Conservation (phyloP, 2,797 vertebrate genomes). For the Dryobates pubescens region DNA sequence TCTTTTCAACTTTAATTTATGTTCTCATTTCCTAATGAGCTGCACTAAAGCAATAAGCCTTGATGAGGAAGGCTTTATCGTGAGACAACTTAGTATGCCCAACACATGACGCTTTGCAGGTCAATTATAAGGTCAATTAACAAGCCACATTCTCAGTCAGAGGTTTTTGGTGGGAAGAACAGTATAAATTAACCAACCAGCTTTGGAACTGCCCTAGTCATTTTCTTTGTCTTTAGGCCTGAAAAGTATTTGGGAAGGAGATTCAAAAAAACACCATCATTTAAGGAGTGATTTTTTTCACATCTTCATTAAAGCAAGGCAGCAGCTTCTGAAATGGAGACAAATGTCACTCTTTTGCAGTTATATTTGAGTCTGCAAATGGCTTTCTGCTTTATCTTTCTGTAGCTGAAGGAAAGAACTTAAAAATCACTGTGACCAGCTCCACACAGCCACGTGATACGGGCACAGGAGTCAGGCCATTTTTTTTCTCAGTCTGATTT, state of each 20-base stretch:
- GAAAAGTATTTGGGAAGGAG: not conserved
- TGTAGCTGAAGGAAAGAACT: not conserved
- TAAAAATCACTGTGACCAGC: not conserved
- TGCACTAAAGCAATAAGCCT: not conserved
- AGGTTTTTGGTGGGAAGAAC: not conserved
- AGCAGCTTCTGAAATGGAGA: not conserved
- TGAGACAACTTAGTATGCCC: not conserved
- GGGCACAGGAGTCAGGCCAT: accelerated
- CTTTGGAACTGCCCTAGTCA: not conserved
- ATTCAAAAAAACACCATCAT: not conserved
- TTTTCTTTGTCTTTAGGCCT: not conserved
- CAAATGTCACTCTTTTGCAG: not conserved
- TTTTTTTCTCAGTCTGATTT: not conserved
- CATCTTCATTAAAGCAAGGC: not conserved
- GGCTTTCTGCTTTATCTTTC: not conserved
- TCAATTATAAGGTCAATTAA: conserved; percentile 37
- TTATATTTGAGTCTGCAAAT: not conserved
- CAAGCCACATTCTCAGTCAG: not conserved
- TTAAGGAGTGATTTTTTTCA: not conserved
- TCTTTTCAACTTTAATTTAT: not conserved
- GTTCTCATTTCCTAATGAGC: conserved; percentile 14
- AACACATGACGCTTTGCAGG: not conserved
- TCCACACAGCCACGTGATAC: not conserved
- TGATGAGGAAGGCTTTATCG: not conserved
- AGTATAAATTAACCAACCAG: conserved; percentile 9